phyloP scores from a whole-genome alignment of 2,797 vertebrate genomes.

The Psittacula derbiana region DNA sequence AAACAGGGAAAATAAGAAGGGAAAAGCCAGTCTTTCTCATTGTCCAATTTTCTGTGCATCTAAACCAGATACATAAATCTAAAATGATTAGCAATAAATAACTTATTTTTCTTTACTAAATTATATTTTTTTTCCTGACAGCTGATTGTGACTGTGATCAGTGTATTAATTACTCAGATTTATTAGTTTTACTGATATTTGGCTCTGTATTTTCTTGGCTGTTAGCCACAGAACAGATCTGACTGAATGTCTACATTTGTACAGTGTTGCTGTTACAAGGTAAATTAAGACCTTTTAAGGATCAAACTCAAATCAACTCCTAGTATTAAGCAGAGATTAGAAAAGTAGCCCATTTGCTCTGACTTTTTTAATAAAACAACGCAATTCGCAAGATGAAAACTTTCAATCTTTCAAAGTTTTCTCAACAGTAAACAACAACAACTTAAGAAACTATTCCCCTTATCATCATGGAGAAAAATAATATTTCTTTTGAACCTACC shows the following conservation, averaged over 20 bases:
- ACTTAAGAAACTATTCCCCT: not conserved
- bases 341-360: not conserved
- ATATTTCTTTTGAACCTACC: slow-evolving; percentile 11
- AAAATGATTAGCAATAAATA: not conserved
- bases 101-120: not conserved
- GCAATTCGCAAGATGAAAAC: not conserved
- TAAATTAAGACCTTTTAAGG: not conserved
- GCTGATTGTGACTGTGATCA: not conserved
- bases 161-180: not conserved
- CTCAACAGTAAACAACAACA: not conserved
- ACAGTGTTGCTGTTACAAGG: not conserved
- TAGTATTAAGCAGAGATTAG: not conserved
- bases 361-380: not conserved
- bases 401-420: not conserved
- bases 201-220: not conserved
- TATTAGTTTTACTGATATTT: not conserved
- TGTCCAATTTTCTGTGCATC: not conserved
- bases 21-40: not conserved
- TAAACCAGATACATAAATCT: not conserved
- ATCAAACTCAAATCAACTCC: not conserved
- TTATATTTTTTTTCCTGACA: not conserved
- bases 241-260: not conserved
- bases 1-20: not conserved
- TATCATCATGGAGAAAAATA: not conserved
- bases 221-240: not conserved